Conservation (phyloP, 1,140 invertebrate genomes). For the Neomicropteryx cornuta region DNA sequence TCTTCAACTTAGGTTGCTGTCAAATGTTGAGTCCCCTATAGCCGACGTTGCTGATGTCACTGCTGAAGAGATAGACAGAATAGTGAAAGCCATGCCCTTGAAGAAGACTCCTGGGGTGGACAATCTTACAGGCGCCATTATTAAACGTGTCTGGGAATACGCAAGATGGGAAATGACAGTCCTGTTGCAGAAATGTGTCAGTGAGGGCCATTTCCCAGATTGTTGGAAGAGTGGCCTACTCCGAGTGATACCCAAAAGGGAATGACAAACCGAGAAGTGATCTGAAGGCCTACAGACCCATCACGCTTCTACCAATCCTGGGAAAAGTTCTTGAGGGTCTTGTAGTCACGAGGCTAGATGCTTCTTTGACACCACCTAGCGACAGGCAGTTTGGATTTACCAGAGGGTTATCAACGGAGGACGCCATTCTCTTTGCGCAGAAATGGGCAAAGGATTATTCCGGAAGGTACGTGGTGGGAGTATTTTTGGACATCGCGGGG, state of each 20-base stretch:
- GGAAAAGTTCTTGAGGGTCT: conserved; percentile 29
- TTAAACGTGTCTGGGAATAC: conserved; percentile 10
- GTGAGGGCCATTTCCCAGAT: conserved; percentile 19
- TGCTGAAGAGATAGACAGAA: neutral
- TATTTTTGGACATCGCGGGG: conserved; percentile 32
- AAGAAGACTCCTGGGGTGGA: conserved; percentile 23
- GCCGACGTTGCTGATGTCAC: too few relatives aligned
- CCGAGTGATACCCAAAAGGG: conserved; percentile 20
- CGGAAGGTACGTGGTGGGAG: conserved; percentile 18
- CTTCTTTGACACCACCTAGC: conserved; percentile 11
- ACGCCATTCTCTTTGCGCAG: conserved; percentile 18
- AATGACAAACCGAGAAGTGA: conserved; percentile 20
- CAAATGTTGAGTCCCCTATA: too few relatives aligned
- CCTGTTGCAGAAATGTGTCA: conserved; percentile 17
- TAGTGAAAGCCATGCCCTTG: conserved; percentile 9
- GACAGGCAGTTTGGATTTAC: conserved; percentile 24
- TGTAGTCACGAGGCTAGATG: conserved; percentile 14
- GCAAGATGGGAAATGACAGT: conserved; percentile 6
- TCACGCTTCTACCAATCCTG: conserved; percentile 26
- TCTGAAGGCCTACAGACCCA: conserved; percentile 24
- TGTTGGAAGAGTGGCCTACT: conserved; percentile 27
- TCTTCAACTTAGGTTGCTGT: too few relatives aligned
- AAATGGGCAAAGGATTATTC: neutral
- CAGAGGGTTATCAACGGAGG: conserved; percentile 21
- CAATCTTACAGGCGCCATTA: conserved; percentile 12